Evolutionary conservation across 1,140 invertebrate species (phyloP), one percentile per base, ranked within the genome.

Genomic region (Globodera ellingtonae): DNA sequence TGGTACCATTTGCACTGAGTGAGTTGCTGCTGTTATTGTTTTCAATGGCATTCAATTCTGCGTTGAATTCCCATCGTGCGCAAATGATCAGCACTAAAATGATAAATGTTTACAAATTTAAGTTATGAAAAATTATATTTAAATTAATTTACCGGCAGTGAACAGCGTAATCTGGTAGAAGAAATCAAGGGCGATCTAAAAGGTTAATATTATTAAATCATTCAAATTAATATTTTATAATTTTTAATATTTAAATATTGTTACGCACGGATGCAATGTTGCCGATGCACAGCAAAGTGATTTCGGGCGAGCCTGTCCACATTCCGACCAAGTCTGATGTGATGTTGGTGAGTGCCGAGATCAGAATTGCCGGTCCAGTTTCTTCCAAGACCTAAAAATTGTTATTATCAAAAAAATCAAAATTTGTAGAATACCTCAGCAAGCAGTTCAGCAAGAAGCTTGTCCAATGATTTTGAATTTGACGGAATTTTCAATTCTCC

Each of bases 281-380:
- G 77, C 82, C 85, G 71, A 79, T 67, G 69, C 86, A 86, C 46
- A 86, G 78, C 44, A 86, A 70, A 44, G 82, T 83, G 65, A 86
- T 87, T 81, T 86, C 86, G 6, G 86, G 86, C 7, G 86, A 83
- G 13, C 83, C 83, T 6, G 86, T 86, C 66, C 87, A 85, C 10
- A 84, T 75, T 44, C 86, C 86, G 18, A 86, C 78, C 5, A 72
- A 75, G 67, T 85, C 84, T 10, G 86, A 84, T 24, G 85, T 56
- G 44, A 88, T 88, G 75, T 86, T 86, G 0, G 86, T 88, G 46
- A 86, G 72, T 24, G 86, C 86, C 13, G 86, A 87, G 62, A 86
- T 86, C 44, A 82, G 21, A 77, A 86, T 86, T 21, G 86, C 82
- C 13, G 86, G 86, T 21, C 86, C 86, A 10, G 83, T 88, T 56